Percentiles rank a stretch among this genome's conserved stretches.
These are phyloP conservation scores for Scomber japonicus DNA, from an alignment of 2,113 vertebrate genomes.

Conservation along the genomic window DNA sequence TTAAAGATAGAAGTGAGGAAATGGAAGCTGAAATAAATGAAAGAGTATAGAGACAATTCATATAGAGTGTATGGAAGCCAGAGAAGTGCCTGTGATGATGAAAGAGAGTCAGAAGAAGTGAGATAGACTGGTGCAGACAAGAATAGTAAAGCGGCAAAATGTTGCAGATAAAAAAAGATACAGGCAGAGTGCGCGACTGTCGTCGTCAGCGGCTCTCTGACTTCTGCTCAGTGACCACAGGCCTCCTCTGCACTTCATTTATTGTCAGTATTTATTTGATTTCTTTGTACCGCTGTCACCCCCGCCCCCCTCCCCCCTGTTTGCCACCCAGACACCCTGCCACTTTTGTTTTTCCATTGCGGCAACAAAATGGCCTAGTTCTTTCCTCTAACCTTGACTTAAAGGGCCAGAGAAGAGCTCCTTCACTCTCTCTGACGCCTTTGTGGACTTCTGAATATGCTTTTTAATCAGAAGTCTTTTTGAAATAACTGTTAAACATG, in stretches of 20 bases:
- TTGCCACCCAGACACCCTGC: slow-evolving; percentile 61
- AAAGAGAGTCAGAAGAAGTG: slow-evolving; percentile 32
- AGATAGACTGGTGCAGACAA: slow-evolving; percentile 29
- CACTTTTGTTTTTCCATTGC: slow-evolving; percentile 68
- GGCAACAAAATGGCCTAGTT: slow-evolving; percentile 59
- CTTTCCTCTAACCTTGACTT: slow-evolving; percentile 45
- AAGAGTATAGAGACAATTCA: slow-evolving; percentile 25
- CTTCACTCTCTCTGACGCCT: neutral
- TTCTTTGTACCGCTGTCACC: slow-evolving; percentile 57
- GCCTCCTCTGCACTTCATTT: slow-evolving; percentile 64
- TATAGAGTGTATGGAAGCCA: neutral
- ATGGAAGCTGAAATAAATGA: slow-evolving; percentile 42
- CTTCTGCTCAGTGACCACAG: slow-evolving; percentile 65
- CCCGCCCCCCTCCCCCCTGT: slow-evolving; percentile 24
- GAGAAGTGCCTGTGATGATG: slow-evolving; percentile 42
- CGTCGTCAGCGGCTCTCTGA: slow-evolving; percentile 47
- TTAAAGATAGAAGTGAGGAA: neutral
- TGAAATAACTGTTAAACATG: neutral
- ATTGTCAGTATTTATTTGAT: slow-evolving; percentile 73
- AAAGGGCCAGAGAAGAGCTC: slow-evolving; percentile 38
- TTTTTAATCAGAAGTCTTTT: neutral
- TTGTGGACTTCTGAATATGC: neutral
- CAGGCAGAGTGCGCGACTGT: slow-evolving; percentile 30
- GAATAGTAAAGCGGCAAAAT: slow-evolving; percentile 48
- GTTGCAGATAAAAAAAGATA: slow-evolving; percentile 22